Base-by-base conservation (phyloP, 1,140 invertebrate genomes). In the Drosophila pandora region DNA sequence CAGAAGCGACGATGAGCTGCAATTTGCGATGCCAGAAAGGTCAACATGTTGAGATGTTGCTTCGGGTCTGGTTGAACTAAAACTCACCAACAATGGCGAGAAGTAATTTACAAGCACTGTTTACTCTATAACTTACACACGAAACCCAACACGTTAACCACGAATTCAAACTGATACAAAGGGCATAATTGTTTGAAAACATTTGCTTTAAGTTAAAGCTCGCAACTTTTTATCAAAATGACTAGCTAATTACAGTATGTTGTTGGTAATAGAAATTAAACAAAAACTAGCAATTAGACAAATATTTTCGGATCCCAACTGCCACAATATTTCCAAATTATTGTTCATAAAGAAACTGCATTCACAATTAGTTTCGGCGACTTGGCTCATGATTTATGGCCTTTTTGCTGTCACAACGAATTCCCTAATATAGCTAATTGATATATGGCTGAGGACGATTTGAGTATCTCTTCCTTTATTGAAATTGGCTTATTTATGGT, bases 1-100 rank as follows among this genome's bases (percentile, higher is more conserved):
- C 62, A 67, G 32, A 28, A 25, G 43, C 34, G 43, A 69, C 64
- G 53, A 70, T 70, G 64, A 71, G 68, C 54, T 52, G 64, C 65
- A 57, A 43, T 59, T 71, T 71, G 68, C 17, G 45, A 50, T 59
- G 47, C 30, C 62, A 39, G 47, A 70, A 34, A 52, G 68, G 64
- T 70, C 65, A 70, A 57, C 34, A 69, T 70, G 68, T 39, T 68
- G 64, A 55, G 30, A 67, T 47, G 30, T 45, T 37, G 34, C 10
- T 37, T 37, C 10, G 10, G 2, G 25, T 28, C 25, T 5, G 34
- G 34, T 37, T 37, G 12, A 37, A n/a, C 10, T 37, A 43, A 9
- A 43, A 21, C 41, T 41, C 2, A 41, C 39, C 21, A 43, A 43
- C 17, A 43, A 49, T 49, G 3, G 10, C 34, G 53, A 25, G 45